Percentiles rank a stretch among this genome's conserved stretches.
phyloP scores from a whole-genome alignment of 1,140 invertebrate species.

The Cephus cinctus region DNA sequence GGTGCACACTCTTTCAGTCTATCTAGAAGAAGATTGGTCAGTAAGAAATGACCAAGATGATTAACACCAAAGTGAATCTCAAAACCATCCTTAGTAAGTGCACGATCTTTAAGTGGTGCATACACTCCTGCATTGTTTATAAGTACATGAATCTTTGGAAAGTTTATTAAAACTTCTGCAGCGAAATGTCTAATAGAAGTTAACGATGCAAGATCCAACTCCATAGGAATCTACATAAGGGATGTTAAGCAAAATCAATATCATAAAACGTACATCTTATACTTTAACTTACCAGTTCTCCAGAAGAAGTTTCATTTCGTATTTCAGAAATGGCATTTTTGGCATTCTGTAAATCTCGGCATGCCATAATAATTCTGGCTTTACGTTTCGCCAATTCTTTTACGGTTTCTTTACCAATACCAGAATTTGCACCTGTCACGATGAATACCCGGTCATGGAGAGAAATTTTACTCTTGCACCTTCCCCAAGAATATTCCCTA shows the following conservation, averaged over 20 bases:
- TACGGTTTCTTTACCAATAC: constrained; percentile 76
- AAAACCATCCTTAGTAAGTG: constrained; percentile 74
- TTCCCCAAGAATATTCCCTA: constrained; percentile 53
- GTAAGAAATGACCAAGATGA: constrained; percentile 81
- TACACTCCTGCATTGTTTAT: constrained; percentile 78
- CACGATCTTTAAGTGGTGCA: constrained; percentile 54
- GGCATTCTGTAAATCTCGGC: constrained; percentile 64
- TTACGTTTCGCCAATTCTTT: constrained; percentile 65
- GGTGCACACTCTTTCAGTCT: constrained; percentile 63
- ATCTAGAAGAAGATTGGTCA: constrained; percentile 76
- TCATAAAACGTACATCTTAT: constrained; percentile 4
- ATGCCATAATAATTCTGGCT: constrained; percentile 74
- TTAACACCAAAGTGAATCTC: constrained; percentile 82
- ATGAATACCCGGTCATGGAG: constrained; percentile 66
- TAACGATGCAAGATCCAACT: constrained; percentile 71
- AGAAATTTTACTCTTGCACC: constrained; percentile 44
- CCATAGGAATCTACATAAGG: constrained; percentile 64
- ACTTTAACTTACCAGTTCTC: constrained; percentile 60
- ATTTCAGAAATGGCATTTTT: constrained; percentile 64
- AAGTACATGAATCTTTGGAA: constrained; percentile 67
- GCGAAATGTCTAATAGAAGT: constrained; percentile 70
- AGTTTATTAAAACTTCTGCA: constrained; percentile 62
- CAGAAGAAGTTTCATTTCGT: constrained; percentile 53
- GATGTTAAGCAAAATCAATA: constrained; percentile 6
- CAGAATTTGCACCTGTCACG: constrained; percentile 78